phyloP scores from a whole-genome alignment of 2,888 invertebrate genomes.

The Callimorpha dominula region DNA sequence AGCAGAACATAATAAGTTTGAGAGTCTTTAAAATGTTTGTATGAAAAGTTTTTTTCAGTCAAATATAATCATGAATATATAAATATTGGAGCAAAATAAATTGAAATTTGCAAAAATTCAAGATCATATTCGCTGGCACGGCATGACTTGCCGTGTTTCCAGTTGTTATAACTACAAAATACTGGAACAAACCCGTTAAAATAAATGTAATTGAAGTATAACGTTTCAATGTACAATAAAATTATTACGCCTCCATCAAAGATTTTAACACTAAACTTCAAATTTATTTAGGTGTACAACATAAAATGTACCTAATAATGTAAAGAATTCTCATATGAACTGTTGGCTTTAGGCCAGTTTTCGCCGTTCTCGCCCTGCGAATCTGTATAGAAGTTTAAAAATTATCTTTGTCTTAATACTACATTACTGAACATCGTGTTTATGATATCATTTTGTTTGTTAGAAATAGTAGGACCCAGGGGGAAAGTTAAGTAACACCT shows the following conservation, averaged over 20 bases:
- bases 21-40: no score
- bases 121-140: no score
- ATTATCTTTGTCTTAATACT: conserved; percentile 35
- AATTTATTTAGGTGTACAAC: conserved; percentile 57
- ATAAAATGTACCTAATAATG: conserved; percentile 63
- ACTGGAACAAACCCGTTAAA: not conserved
- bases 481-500: not conserved
- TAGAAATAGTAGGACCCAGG: conserved; percentile 22
- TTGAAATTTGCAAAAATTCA: no score
- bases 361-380: conserved; percentile 30
- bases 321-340: conserved; percentile 64
- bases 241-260: conserved; percentile 6
- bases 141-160: no score
- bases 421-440: conserved; percentile 33
- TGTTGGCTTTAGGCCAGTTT: conserved; percentile 62
- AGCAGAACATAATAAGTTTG: no score
- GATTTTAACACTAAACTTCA: conserved; percentile 51
- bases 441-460: conserved; percentile 39
- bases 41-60: no score
- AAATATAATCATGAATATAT: no score
- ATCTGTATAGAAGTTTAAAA: conserved; percentile 45
- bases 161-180: not conserved
- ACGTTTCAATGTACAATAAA: not conserved
- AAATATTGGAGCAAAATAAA: no score
- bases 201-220: not conserved